Percentiles rank a stretch among this genome's conserved stretches.
Conservation (phyloP, 2,797 vertebrate species). For the Pseudomugil gertrudae region DNA sequence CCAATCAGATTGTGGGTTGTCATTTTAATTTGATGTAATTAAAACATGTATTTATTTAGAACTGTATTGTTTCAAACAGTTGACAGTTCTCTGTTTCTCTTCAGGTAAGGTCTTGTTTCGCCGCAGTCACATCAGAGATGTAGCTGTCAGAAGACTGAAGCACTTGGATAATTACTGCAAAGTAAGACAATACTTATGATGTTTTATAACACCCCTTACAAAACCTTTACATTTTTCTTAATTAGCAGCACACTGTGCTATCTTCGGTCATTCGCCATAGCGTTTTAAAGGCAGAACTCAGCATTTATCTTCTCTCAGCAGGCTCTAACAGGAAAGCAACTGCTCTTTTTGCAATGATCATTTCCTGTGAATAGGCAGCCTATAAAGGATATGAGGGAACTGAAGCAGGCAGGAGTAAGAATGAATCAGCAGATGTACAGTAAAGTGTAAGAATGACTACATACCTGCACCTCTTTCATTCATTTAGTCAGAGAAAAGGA, state of each 20-base stretch:
- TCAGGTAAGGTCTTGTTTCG: conserved; percentile 95
- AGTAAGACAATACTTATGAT: conserved; percentile 77
- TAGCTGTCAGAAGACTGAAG: conserved; percentile 91
- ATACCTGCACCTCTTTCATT: conserved; percentile 43
- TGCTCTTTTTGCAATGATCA: conserved; percentile 67
- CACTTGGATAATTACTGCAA: conserved; percentile 96
- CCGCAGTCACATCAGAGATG: conserved; percentile 93
- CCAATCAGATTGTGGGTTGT: neutral
- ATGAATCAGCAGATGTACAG: conserved; percentile 63
- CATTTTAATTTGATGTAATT: neutral
- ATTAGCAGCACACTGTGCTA: neutral
- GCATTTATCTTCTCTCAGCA: conserved; percentile 65
- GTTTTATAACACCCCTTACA: neutral
- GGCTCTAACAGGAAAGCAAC: conserved; percentile 72
- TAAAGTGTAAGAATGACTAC: conserved; percentile 10
- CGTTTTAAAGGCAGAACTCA: conserved; percentile 40
- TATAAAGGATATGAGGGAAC: conserved; percentile 64
- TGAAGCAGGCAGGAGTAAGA: conserved; percentile 44
- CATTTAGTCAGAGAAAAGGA: conserved; percentile 31
- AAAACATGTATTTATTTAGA: too few species aligned
- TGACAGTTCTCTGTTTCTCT: conserved; percentile 18
- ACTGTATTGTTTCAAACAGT: too few species aligned
- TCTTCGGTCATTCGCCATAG: conserved; percentile 25
- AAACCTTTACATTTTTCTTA: neutral
- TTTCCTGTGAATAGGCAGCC: conserved; percentile 76